Evolutionary conservation across 2,888 invertebrate species (phyloP).

Genomic region (Oxytorus armatus): DNA sequence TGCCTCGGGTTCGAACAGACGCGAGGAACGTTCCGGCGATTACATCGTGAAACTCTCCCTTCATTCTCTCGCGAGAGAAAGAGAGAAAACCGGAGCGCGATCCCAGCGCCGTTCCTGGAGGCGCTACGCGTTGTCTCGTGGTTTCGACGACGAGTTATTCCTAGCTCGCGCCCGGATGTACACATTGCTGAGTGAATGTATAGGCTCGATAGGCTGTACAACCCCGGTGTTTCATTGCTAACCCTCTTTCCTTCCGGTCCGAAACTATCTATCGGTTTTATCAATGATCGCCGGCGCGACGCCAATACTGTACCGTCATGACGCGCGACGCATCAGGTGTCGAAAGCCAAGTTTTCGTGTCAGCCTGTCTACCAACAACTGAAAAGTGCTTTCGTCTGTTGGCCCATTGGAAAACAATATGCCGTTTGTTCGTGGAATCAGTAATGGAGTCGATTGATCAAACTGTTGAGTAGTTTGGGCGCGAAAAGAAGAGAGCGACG

Average conservation of each 20-base stretch:
- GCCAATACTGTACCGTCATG: not conserved
- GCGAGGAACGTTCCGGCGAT: conserved; percentile 42
- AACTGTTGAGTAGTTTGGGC: too few relatives aligned
- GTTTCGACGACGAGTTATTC: conserved; percentile 71
- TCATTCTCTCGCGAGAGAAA: conserved; percentile 73
- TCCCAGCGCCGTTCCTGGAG: conserved; percentile 68
- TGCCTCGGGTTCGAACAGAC: conserved; percentile 65
- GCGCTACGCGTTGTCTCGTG: conserved; percentile 46
- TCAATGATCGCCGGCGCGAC: not conserved
- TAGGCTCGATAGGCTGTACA: not conserved
- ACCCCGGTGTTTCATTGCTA: too few relatives aligned
- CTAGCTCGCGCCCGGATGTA: conserved; percentile 72
- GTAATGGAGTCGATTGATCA: too few relatives aligned
- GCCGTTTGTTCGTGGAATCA: too few relatives aligned
- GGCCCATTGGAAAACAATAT: too few relatives aligned
- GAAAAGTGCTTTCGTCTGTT: too few relatives aligned
- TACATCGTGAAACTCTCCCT: conserved; percentile 64
- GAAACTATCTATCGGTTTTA: conserved; percentile 10
- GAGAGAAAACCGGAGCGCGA: conserved; percentile 67
- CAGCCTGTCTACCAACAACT: not conserved
- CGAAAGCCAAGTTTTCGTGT: not conserved
- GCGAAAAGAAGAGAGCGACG: too few relatives aligned
- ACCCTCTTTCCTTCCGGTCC: conserved; percentile 16
- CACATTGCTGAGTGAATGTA: conserved; percentile 41
- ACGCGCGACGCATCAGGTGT: conserved; percentile 5